A percentile compares a stretch with the other conserved stretches of the same genome.
Evolutionary conservation across 2,888 invertebrate species (phyloP).

Genomic region (Ormyrus labotus): DNA sequence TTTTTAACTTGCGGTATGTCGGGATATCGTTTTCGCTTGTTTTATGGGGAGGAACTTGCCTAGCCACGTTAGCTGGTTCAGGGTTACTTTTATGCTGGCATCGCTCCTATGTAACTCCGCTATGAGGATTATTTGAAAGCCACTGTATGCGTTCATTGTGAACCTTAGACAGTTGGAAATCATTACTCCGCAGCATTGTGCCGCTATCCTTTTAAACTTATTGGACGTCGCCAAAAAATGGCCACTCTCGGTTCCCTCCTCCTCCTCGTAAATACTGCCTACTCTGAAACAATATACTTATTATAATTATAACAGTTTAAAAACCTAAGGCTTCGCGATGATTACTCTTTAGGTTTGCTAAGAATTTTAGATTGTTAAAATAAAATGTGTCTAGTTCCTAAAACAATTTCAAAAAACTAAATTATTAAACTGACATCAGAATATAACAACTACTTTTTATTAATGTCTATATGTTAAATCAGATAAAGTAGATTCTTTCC

Average conservation of each 20-base stretch:
- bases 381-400: too few relatives aligned
- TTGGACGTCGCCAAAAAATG: not conserved
- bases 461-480: too few relatives aligned
- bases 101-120: conserved; percentile 34
- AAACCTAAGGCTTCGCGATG: too few relatives aligned
- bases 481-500: too few relatives aligned
- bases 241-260: not conserved
- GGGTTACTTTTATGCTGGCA: conserved; percentile 17
- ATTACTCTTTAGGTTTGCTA: too few relatives aligned
- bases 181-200: conserved; percentile 45
- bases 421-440: too few relatives aligned
- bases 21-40: not conserved
- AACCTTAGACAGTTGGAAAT: conserved; percentile 32
- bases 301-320: too few relatives aligned
- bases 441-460: too few relatives aligned
- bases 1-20: too few relatives aligned
- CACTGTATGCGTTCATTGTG: conserved; percentile 10
- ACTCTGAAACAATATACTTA: conserved; percentile 31
- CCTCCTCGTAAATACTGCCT: conserved; percentile 25
- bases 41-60: conserved; percentile 10
- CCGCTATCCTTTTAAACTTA: conserved; percentile 22
- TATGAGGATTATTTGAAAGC: conserved; percentile 50
- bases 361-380: too few relatives aligned
- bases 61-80: conserved; percentile 45
- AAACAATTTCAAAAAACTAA: too few relatives aligned